Conservation (phyloP, 2,888 invertebrate genomes). For the Marasmarcha lunaedactyla region DNA sequence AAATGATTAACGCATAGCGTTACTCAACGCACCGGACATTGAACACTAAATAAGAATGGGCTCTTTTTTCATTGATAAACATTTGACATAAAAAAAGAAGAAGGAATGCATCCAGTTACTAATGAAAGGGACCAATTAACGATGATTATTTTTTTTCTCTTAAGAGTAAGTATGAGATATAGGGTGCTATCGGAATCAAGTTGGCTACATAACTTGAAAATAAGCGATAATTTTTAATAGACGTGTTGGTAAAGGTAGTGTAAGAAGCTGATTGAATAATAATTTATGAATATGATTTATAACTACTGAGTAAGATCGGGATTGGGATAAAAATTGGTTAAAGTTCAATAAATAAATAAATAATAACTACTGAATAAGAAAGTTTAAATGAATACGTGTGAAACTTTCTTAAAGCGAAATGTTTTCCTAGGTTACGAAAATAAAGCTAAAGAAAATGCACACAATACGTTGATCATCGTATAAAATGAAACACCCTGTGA, state of each 20-base stretch:
- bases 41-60: conserved; percentile 55
- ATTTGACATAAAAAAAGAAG: conserved; percentile 65
- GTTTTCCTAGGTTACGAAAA: too few species aligned
- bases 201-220: too few species aligned
- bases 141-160: conserved; percentile 64
- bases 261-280: not conserved
- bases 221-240: too few species aligned
- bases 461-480: too few species aligned
- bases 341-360: too few species aligned
- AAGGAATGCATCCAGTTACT: conserved; percentile 62
- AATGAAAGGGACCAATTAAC: conserved; percentile 70
- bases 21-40: conserved; percentile 31
- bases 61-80: conserved; percentile 68
- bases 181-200: conserved; percentile 24
- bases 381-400: too few species aligned
- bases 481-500: conserved; percentile 35
- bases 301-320: too few species aligned
- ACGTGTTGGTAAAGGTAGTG: not conserved
- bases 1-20: conserved; percentile 36
- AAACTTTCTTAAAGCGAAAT: too few species aligned
- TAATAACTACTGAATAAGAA: too few species aligned
- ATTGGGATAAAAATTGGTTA: too few species aligned
- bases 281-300: too few species aligned
- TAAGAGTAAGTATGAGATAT: conserved; percentile 39
- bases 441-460: too few species aligned